phyloP scores from a whole-genome alignment of 2,888 invertebrate genomes.

The Epirrita christyi region DNA sequence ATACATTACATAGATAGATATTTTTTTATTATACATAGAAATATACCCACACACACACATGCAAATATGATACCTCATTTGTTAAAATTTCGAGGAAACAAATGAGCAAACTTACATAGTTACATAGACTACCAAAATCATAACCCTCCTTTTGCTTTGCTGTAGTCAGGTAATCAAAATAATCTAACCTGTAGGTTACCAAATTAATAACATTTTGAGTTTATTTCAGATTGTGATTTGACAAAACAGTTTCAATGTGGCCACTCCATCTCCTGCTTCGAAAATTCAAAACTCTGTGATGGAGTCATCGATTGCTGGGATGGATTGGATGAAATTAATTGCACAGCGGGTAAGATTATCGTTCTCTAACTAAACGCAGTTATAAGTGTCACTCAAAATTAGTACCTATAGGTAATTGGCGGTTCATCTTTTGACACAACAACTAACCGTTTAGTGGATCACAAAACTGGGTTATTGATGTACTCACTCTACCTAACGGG shows the following conservation, averaged over 20 bases:
- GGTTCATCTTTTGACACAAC: conserved; percentile 41
- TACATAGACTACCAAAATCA: too few relatives aligned
- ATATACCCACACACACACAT: too few relatives aligned
- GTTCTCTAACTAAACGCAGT: background rate
- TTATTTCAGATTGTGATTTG: conserved; percentile 86
- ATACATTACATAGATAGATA: too few relatives aligned
- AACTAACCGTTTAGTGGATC: conserved; percentile 57
- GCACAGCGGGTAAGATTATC: conserved; percentile 83
- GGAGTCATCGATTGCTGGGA: conserved; percentile 92
- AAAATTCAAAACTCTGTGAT: conserved; percentile 88
- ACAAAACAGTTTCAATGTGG: conserved; percentile 89
- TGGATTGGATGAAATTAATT: conserved; percentile 89
- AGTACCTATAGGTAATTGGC: conserved; percentile 7
- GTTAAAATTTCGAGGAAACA: too few relatives aligned
- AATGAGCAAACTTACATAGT: too few relatives aligned
- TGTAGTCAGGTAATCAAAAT: too few relatives aligned
- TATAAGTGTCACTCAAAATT: conserved; percentile 2
- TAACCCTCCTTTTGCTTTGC: too few relatives aligned
- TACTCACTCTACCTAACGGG: conserved; percentile 67
- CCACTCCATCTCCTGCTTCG: conserved; percentile 89
- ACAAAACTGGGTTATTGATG: conserved; percentile 67
- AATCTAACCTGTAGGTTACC: too few relatives aligned
- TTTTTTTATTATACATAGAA: too few relatives aligned
- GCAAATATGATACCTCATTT: too few relatives aligned
- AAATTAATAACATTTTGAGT: background rate